Base-by-base conservation (phyloP, 2,888 invertebrate genomes). In the Catocala nupta region DNA sequence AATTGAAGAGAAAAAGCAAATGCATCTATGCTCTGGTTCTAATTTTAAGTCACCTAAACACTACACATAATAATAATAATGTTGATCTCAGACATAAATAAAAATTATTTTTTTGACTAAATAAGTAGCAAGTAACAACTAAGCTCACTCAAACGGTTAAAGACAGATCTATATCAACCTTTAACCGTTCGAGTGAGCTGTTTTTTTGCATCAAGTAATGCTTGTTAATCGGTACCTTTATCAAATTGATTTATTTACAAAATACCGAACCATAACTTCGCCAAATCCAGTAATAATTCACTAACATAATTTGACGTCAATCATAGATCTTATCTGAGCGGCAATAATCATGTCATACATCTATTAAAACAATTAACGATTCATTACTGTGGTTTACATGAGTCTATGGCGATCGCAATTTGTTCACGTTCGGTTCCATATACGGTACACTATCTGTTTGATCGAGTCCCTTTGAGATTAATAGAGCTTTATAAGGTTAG, bases 261-360 rank as follows among this genome's bases (percentile, higher is more conserved):
- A 6, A 25, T 25, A 4, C 25, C 25, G 25, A 25, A 25, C 25
- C 39, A 52, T 39, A 42, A 42, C 5, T 10, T 39, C 5, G 9
- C 49, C 67, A 70, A 60, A 61, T 45, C 51, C 57, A 16, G 5
- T 16, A 42, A 47, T 53, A 10, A 11, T 47, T 47, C 11, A 47
- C 10, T 2, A 39, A 36, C 45, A 61, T 62, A 63, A 68, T 70
- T 39, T 39, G 63, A 75, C n/a, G 61, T 75, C 73, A 71, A 68
- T 72, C 75, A 65, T n/a, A 71, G 68, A 70, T 71, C 55, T 69
- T 65, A 77, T 73, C 67, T 34, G 42, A 55, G 59, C 64, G 59
- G 63, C 70, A 78, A 71, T 76, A 78, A 78, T 72, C 72, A 79
- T 77, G 77, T 78, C 68, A 70, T 66, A 62, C 64, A 65, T 64